Evolutionary conservation across 2,797 vertebrate species (phyloP).

Genomic region (Cossypha niveicapilla): DNA sequence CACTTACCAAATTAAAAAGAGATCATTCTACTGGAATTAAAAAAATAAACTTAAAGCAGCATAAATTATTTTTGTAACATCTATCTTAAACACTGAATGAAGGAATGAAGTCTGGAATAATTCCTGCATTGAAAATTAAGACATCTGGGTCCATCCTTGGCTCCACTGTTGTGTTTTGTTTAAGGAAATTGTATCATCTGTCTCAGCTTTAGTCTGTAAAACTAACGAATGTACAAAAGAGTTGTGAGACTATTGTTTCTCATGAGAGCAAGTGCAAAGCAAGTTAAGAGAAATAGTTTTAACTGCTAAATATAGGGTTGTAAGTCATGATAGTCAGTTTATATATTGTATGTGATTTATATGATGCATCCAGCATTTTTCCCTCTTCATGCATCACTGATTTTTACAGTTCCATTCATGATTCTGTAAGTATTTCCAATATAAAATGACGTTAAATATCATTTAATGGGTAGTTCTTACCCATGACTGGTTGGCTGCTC

Average conservation of each 20-base stretch:
- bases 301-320: background rate
- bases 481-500: background rate
- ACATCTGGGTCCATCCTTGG: background rate
- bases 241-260: background rate
- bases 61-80: conserved; percentile 23
- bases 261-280: background rate
- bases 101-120: conserved; percentile 2
- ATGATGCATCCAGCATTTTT: background rate
- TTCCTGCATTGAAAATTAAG: conserved; percentile 22
- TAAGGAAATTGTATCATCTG: background rate
- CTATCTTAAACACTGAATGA: background rate
- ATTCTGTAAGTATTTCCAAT: background rate
- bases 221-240: background rate
- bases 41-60: conserved; percentile 5
- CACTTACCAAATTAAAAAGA: background rate
- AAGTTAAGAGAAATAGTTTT: background rate
- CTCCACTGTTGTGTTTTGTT: background rate
- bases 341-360: background rate
- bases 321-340: background rate
- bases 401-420: background rate
- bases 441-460: background rate
- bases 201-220: background rate
- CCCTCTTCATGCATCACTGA: background rate
- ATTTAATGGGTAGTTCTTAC: background rate
- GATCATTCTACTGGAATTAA: background rate